Base-by-base conservation (phyloP, 2,113 vertebrate species). In the Phoxinus phoxinus region DNA sequence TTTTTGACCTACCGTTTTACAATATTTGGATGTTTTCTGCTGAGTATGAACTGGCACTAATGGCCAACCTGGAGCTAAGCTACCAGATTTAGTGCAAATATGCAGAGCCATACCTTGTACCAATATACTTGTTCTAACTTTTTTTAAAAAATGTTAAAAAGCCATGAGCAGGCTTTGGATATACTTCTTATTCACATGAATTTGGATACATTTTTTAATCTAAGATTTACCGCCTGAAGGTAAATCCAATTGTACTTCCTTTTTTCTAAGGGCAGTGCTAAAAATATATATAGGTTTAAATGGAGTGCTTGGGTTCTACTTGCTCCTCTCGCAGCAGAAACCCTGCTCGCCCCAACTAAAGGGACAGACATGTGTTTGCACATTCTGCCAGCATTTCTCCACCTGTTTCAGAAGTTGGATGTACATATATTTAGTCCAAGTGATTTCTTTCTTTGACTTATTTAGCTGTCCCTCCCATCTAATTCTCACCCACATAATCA, bases 401-500 rank as follows among this genome's bases (percentile, higher is more conserved):
- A 63, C 44, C 59, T 32, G 65, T 84, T 81, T 84, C 58, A 41
- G 30, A 51, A 30, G 65, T 30, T 59, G 61, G 32, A 67, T 88
- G 35, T 61, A 51, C 83, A 83, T 8, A 86, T 63, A 74, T 37
- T 21, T 59, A 51, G 32, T 78, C 41, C 51, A 17, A 74, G 41
- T 35, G 19, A 88, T 81, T 74, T 88, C 58, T 87, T 78, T 79
- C 83, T 76, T 56, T 85, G 11, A 79, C 76, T 63, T 61, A 41
- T 61, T 79, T 59, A 56, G 53, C 61, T 77, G 25, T 41, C 15
- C 25, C 61, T 61, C 76, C 69, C 17, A 83, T 65, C 37, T 78
- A 71, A 65, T 74, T 84, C 84, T 65, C 84, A 80, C 85, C 81
- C 85, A 88, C 71, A 89, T 86, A 81, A 83, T 80, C 77, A 86